Evolutionary conservation across 2,888 invertebrate genomes (phyloP).

Genomic region (Drosophila aldrichi): DNA sequence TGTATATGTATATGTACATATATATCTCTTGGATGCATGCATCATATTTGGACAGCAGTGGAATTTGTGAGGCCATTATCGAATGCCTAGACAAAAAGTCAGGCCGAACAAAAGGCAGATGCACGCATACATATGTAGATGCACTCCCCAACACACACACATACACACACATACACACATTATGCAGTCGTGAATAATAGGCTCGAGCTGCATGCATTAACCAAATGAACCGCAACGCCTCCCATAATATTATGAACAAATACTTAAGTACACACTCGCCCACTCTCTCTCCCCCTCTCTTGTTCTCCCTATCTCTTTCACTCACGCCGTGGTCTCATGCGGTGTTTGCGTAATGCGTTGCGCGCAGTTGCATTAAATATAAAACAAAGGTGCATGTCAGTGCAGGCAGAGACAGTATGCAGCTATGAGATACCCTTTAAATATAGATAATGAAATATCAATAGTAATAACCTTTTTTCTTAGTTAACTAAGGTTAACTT

Average conservation of each 20-base stretch:
- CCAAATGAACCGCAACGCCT: slow-evolving; percentile 76
- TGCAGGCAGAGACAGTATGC: no score
- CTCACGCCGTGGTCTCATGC: slow-evolving; percentile 33
- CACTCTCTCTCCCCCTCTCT: background rate
- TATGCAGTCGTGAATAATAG: slow-evolving; percentile 66
- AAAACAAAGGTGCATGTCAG: slow-evolving; percentile 5
- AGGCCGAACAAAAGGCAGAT: slow-evolving; percentile 47
- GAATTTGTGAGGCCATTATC: slow-evolving; percentile 43
- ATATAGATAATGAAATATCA: no score
- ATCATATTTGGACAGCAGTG: slow-evolving; percentile 14
- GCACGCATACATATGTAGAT: slow-evolving; percentile 16
- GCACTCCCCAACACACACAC: background rate
- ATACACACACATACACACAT: slow-evolving; percentile 20
- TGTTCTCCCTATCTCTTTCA: background rate
- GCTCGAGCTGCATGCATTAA: slow-evolving; percentile 69
- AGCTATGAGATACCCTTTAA: slow-evolving; percentile 5
- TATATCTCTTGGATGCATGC: slow-evolving; percentile 1
- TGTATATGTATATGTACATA: no score
- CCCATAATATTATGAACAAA: slow-evolving; percentile 61
- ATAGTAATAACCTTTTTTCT: background rate
- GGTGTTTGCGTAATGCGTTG: slow-evolving; percentile 60
- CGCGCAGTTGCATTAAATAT: slow-evolving; percentile 32
- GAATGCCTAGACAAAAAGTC: slow-evolving; percentile 44
- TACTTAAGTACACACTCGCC: slow-evolving; percentile 42
- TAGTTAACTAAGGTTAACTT: background rate